Percentiles rank a stretch among this genome's conserved stretches.
phyloP scores from a whole-genome alignment of 2,888 invertebrate species.

The Hylaea fasciaria region DNA sequence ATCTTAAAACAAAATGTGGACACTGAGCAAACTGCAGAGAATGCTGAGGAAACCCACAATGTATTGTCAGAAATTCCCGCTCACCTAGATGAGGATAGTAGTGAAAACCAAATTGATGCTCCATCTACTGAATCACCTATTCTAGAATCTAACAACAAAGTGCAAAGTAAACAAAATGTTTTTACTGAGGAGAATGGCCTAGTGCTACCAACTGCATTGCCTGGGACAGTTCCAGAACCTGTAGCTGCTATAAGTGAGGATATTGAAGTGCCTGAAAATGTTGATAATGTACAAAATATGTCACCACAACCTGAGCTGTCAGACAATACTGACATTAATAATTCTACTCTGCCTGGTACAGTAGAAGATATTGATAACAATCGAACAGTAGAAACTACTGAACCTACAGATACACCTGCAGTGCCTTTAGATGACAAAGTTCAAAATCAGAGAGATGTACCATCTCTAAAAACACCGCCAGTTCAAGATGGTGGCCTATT shows the following conservation, averaged over 20 bases:
- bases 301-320: constrained; percentile 45
- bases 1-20: constrained; percentile 14
- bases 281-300: constrained; percentile 49
- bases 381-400: constrained; percentile 1
- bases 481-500: constrained; percentile 8
- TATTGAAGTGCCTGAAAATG: constrained; percentile 53
- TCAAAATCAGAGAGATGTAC: constrained; percentile 16
- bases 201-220: constrained; percentile 19
- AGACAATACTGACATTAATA: constrained; percentile 56
- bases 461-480: constrained; percentile 1
- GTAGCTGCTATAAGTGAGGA: constrained; percentile 45
- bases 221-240: constrained; percentile 35
- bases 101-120: constrained; percentile 14
- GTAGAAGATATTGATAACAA: constrained; percentile 15
- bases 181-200: constrained; percentile 11
- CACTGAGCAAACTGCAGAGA: constrained; percentile 1
- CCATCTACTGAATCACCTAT: constrained; percentile 6
- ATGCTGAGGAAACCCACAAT: neutral
- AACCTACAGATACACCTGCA: constrained; percentile 16
- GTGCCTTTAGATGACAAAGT: constrained; percentile 13
- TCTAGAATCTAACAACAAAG: constrained; percentile 16
- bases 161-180: constrained; percentile 24
- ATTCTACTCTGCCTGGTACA: constrained; percentile 39
- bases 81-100: neutral
- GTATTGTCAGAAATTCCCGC: constrained; percentile 5